phyloP scores from a whole-genome alignment of 2,113 vertebrate species.

The Gambusia affinis region DNA sequence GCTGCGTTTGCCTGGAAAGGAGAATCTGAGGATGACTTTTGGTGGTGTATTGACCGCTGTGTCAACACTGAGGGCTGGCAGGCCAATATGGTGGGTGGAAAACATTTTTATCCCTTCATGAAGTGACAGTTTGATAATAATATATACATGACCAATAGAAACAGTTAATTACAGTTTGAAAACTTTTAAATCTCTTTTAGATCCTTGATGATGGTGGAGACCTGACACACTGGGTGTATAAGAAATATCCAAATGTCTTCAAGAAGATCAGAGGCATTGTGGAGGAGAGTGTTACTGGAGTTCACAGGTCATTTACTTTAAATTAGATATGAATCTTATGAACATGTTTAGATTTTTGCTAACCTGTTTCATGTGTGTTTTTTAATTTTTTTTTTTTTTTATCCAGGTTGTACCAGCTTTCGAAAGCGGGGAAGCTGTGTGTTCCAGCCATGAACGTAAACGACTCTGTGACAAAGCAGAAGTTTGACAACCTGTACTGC shows the following conservation, averaged over 20 bases:
- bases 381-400: background rate
- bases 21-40: slow-evolving; percentile 98
- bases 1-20: slow-evolving; percentile 98
- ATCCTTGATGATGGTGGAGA: slow-evolving; percentile 99
- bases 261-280: slow-evolving; percentile 99
- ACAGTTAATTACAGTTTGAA: background rate
- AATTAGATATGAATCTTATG: background rate
- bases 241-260: slow-evolving; percentile 96
- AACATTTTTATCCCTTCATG: background rate
- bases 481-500: slow-evolving; percentile 99
- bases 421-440: slow-evolving; percentile 97
- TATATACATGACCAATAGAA: background rate
- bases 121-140: background rate
- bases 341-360: background rate
- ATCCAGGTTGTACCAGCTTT: slow-evolving; percentile 93
- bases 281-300: slow-evolving; percentile 98
- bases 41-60: slow-evolving; percentile 98
- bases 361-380: background rate
- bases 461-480: slow-evolving; percentile 98
- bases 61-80: slow-evolving; percentile 94
- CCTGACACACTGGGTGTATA: slow-evolving; percentile 99
- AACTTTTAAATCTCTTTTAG: slow-evolving; percentile 65
- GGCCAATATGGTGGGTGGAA: slow-evolving; percentile 90
- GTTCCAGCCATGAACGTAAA: slow-evolving; percentile 99
- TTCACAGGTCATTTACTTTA: slow-evolving; percentile 85